Conservation (phyloP, 2,888 invertebrate genomes). For the Chaetoderma sp. region DNA sequence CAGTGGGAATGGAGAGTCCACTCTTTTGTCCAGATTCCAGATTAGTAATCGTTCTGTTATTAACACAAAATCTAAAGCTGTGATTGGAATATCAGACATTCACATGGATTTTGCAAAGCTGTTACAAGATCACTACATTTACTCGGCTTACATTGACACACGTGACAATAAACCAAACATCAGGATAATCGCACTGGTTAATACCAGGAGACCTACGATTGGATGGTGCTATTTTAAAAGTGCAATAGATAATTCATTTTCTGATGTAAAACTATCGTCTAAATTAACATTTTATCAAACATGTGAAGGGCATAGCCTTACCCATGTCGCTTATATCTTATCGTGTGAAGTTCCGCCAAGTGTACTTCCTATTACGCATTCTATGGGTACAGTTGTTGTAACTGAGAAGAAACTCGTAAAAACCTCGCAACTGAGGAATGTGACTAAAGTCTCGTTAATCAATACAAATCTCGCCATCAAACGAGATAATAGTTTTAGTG, state of each 20-base stretch:
- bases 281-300: slow-evolving; percentile 23
- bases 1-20: too few species aligned
- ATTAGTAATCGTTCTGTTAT: too few species aligned
- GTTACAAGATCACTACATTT: not conserved
- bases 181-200: not conserved
- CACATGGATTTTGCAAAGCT: not conserved
- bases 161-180: not conserved
- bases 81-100: too few species aligned
- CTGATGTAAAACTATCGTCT: not conserved
- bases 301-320: slow-evolving; percentile 22
- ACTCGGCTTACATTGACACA: not conserved
- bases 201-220: not conserved
- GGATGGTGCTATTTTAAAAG: not conserved
- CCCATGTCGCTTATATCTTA: not conserved
- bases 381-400: not conserved
- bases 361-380: too few species aligned
- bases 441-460: not conserved
- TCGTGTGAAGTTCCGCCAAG: not conserved
- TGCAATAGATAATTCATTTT: not conserved
- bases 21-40: too few species aligned
- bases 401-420: not conserved
- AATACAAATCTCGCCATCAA: too few species aligned
- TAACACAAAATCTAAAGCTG: too few species aligned
- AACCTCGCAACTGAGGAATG: too few species aligned
- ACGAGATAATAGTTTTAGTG: too few species aligned